Base-by-base conservation (phyloP, 2,797 vertebrate species). In the Peromyscus attwateri region DNA sequence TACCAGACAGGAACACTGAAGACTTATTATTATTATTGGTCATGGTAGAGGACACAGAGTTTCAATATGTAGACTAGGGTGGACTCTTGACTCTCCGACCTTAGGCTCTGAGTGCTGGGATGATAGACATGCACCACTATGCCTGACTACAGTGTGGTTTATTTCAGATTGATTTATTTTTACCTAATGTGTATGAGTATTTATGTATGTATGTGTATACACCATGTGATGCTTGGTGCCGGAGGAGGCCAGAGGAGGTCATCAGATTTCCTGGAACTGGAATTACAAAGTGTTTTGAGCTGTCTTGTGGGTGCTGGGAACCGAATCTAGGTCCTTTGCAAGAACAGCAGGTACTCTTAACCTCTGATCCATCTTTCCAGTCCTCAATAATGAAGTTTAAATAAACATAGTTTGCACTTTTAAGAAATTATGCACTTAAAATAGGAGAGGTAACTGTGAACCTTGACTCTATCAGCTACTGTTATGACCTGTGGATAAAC, bases 341-440 rank as follows among this genome's bases (percentile, higher is more conserved):
- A 16, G 43, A 70, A 31, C 64, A n/a, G 19, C 19, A 49, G 3
- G 3, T 4, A 21, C 43, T 68, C 40, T 84, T 84, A 84, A 11
- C 60, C 12, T 34, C 29, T 46, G 82, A 46, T 8, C 46, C 4
- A 25, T 34, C 83, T 85, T 29, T 84, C 40, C 9, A 34, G 27
- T 6, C 31, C 62, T 64, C 29, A 84, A 43, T 43, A 76, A 34
- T 34, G 70, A 5, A 52, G 37, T 75, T 84, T 92, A 91, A 88
- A 89, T 1, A 79, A 73, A 52, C 12, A 17, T 4, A 4, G 52
- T 64, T 83, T 31, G 17, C 0, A 23, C 29, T 43, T 37, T 91
- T 80, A 60, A 95, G 60, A 92, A 92, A 91, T 16, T 66, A 9
- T 71, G 12, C 68, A 14, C 40, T 80, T 70, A 83, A 82, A 92